Evolutionary conservation across 1,140 invertebrate species (phyloP), one percentile per base, ranked within the genome.

Genomic region (Cydia splendana): DNA sequence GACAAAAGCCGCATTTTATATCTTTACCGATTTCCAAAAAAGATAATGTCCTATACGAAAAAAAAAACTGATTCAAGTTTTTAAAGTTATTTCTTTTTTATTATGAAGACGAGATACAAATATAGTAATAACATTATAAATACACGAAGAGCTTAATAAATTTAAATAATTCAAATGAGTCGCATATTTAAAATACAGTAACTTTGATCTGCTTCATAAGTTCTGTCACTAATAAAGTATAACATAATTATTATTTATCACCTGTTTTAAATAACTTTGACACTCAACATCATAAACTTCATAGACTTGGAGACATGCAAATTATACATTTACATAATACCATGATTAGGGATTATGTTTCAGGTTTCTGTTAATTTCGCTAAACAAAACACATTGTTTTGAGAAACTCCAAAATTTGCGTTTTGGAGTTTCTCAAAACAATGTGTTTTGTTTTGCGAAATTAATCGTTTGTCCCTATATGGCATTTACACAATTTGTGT

Each of bases 281-380:
- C 57, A 62, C 20, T 62, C 6, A 24, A 24, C 24, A 62, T 62
- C 12, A 62, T 62, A 24, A 62, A 62, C 57, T 62, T 62, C 1
- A 62, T 62, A 62, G 20, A 62, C 57, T 62, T 20, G n/a, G 10
- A 12, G 12, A 24, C 20, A 62, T 62, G 57, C 20, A 62, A 62
- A 62, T 62, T 62, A 24, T 62, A 5, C 9, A 20, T 62, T 62
- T 24, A 62, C 57, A 62, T 62, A 62, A 24, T 62, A 24, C 57
- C 10, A 62, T 62, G 57, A 62, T 62, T 62, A 24, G 57, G 2
- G 57, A 62, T 62, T 62, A 62, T 24, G 57, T 62, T 62, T 24
- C 20, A 24, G 18, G 57, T 62, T 62, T 24, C 20, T 62, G 18
- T 9, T 24, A 24, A 62, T 7, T 57, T 57, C n/a, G n/a, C 48